Base-by-base conservation (phyloP, 1,140 invertebrate genomes). In the Caenorhabditis briggsae region DNA sequence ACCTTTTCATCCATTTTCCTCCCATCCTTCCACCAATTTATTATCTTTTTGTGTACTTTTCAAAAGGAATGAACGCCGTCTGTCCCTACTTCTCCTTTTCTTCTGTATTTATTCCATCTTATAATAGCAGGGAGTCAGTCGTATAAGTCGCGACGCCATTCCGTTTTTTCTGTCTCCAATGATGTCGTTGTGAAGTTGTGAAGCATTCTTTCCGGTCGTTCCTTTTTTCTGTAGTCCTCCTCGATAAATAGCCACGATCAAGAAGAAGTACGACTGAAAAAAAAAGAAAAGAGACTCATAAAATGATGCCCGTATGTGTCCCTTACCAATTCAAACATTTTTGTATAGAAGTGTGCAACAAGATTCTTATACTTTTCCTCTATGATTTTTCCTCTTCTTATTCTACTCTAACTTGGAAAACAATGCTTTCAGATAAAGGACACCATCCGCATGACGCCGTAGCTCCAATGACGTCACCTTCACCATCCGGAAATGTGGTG, bases 31-130 rank as follows among this genome's bases (percentile, higher is more conserved):
- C 43, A 78, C 70, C 70, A 53, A 78, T 78, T 78, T 78, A 78
- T 78, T 78, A 78, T 78, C 70, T 78, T 78, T 78, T 78, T 78
- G 70, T 78, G 70, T 78, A 78, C 70, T 78, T 78, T 78, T 78
- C 20, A 78, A 78, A 78, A 5, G 70, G n/a, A 78, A 43, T 14
- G 33, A 33, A 50, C 11, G 33, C n/a, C n/a, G 43, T 50, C 70
- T 65, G 23, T 25, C 61, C 25, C 12, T 78, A 23, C 33, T 33
- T 3, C 33, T 33, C 3, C 33, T 33, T 33, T 33, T 33, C 33
- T 33, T 33, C 33, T 33, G 33, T 33, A 33, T 33, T 33, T 78
- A 48, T 50, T 78, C 70, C 46, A 53, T 78, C 43, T 48, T 41
- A 78, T 70, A 70, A 70, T 70, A 41, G 46, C 70, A 20, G 70